A percentile compares a stretch with the other conserved stretches of the same genome.
Evolutionary conservation across 2,113 vertebrate genomes (phyloP).

Genomic region (Seriola aureovittata): DNA sequence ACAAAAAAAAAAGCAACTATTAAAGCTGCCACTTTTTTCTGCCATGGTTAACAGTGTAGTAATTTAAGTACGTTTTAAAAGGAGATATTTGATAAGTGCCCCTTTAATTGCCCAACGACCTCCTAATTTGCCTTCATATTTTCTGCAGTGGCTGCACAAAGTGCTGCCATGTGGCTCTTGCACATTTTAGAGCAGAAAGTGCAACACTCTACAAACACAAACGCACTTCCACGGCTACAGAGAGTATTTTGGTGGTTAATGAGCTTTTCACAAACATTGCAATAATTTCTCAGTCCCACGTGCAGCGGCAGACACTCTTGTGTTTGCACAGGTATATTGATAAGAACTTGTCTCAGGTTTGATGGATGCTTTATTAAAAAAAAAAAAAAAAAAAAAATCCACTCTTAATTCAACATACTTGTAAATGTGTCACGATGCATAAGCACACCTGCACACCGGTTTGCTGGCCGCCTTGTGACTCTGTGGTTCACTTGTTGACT

Average conservation of each 20-base stretch:
- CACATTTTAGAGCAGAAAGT: constrained; percentile 6
- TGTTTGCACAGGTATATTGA: not conserved
- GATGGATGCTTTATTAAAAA: not conserved
- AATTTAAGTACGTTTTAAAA: not conserved
- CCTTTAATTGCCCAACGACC: not conserved
- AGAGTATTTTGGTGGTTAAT: constrained; percentile 28
- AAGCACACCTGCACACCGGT: not conserved
- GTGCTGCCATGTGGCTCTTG: not conserved
- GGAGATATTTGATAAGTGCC: not conserved
- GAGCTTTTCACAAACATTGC: not conserved
- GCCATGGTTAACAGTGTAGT: no score
- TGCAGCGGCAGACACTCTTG: not conserved
- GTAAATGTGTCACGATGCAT: not conserved
- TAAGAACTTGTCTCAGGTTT: no score
- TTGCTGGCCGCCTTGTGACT: not conserved
- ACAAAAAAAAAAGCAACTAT: no score
- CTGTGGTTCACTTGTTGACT: constrained; percentile 2
- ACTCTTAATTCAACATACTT: not conserved
- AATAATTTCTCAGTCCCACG: not conserved
- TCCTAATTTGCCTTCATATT: not conserved
- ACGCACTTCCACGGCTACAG: not conserved
- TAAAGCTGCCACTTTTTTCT: not conserved
- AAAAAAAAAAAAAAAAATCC: not conserved
- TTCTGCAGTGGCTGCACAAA: not conserved
- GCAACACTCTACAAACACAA: not conserved